Percentiles rank a stretch among this genome's conserved stretches.
phyloP scores from a whole-genome alignment of 92 coral and sea anemone genomes.

The Phenganax marumi region DNA sequence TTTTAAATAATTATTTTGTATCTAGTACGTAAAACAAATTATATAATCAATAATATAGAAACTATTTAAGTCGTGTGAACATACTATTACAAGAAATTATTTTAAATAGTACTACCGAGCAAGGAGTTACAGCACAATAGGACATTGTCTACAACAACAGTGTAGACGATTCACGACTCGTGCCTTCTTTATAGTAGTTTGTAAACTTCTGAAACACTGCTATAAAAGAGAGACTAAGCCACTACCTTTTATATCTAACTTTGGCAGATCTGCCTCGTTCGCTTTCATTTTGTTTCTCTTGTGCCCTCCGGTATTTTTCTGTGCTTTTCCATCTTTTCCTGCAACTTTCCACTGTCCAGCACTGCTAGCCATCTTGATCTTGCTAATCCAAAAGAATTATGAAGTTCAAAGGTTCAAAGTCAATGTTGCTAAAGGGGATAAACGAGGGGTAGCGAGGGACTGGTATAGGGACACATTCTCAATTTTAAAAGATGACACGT shows the following conservation, averaged over 20 bases:
- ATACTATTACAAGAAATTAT: too few relatives aligned
- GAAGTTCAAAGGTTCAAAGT: conserved; percentile 20
- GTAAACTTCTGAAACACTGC: neutral
- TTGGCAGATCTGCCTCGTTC: conserved; percentile 71
- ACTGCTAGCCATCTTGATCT: conserved; percentile 90
- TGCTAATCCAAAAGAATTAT: conserved; percentile 9
- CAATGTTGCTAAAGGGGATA: neutral
- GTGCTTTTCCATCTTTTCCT: conserved; percentile 87
- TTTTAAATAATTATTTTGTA: too few relatives aligned
- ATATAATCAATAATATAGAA: too few relatives aligned
- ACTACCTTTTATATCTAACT: conserved; percentile 76
- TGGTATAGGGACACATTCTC: too few relatives aligned
- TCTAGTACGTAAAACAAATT: too few relatives aligned
- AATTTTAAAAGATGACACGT: too few relatives aligned
- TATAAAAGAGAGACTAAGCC: neutral
- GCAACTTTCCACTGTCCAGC: conserved; percentile 96
- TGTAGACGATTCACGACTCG: neutral
- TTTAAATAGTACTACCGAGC: too few relatives aligned
- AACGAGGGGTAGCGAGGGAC: too few relatives aligned
- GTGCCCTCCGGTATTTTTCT: conserved; percentile 63
- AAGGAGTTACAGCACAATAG: neutral
- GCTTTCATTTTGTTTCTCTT: conserved; percentile 63
- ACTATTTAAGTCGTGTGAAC: too few relatives aligned
- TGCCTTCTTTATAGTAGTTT: neutral
- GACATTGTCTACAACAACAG: neutral